Evolutionary conservation across 1,140 invertebrate species (phyloP).

Genomic region (Platorchestia sp.): DNA sequence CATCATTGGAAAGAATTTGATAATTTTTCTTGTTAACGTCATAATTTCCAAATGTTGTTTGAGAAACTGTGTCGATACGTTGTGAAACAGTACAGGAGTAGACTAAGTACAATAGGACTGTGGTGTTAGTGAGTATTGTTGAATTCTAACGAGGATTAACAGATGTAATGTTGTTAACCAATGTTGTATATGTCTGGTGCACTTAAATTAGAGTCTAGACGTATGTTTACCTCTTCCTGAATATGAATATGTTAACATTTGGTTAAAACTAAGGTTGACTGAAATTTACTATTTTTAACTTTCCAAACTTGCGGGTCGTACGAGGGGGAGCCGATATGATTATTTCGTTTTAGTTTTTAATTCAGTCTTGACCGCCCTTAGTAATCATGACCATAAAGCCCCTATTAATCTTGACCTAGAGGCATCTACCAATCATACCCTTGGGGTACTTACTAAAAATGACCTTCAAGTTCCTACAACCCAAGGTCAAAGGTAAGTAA

Average conservation of each 20-base stretch:
- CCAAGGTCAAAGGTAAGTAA: no score
- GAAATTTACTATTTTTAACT: background rate
- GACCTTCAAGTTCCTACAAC: no score
- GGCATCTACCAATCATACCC: no score
- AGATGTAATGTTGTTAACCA: background rate
- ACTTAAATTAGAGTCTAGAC: background rate
- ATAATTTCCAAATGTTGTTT: no score
- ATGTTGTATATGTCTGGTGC: background rate
- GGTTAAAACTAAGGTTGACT: background rate
- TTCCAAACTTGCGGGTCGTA: background rate
- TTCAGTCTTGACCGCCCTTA: background rate
- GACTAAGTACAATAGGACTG: background rate
- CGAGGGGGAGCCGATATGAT: background rate
- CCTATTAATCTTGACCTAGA: background rate
- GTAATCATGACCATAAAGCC: background rate
- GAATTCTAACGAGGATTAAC: background rate
- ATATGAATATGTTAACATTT: background rate
- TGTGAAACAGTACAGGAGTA: no score
- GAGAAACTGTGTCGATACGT: no score
- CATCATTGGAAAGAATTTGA: no score
- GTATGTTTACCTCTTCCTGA: background rate
- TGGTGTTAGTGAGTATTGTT: background rate
- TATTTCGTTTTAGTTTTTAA: background rate
- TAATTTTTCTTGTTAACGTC: no score
- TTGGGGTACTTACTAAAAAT: no score